These are phyloP conservation scores for Hypercompe scribonia DNA, from an alignment of 2,888 invertebrate species.

Conservation along the genomic window DNA sequence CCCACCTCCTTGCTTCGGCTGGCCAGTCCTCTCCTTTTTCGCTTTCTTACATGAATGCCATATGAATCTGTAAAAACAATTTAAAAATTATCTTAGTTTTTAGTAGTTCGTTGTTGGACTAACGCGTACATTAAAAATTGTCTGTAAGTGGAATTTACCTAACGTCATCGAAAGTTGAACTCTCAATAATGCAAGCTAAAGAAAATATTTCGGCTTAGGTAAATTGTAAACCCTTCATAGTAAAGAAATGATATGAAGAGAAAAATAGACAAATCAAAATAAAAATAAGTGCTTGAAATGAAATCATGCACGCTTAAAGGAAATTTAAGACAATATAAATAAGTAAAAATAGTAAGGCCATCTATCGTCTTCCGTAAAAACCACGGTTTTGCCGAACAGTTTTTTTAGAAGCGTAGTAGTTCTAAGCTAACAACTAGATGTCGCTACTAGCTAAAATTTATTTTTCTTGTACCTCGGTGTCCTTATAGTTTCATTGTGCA, in stretches of 20 bases:
- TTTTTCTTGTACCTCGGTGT: slow-evolving; percentile 71
- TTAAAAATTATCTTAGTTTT: neutral
- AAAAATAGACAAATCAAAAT: no score
- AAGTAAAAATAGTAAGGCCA: neutral
- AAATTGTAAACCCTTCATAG: no score
- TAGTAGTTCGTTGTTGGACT: no score
- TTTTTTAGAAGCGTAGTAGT: neutral
- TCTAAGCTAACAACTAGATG: slow-evolving; percentile 18
- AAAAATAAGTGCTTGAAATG: no score
- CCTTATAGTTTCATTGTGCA: slow-evolving; percentile 71
- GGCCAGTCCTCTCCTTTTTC: slow-evolving; percentile 50
- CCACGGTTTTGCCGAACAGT: neutral
- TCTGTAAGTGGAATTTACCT: no score
- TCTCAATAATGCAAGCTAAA: no score
- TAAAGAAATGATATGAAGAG: no score
- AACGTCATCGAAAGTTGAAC: no score
- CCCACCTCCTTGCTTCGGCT: slow-evolving; percentile 71
- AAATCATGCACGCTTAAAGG: no score
- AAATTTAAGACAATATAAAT: no score
- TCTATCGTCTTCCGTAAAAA: neutral
- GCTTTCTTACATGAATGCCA: slow-evolving; percentile 81
- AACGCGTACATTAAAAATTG: no score
- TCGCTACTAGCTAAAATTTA: neutral
- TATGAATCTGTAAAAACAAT: slow-evolving; percentile 68
- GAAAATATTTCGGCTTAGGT: no score